phyloP scores from a whole-genome alignment of 2,797 vertebrate species.

The Loriculus beryllinus region DNA sequence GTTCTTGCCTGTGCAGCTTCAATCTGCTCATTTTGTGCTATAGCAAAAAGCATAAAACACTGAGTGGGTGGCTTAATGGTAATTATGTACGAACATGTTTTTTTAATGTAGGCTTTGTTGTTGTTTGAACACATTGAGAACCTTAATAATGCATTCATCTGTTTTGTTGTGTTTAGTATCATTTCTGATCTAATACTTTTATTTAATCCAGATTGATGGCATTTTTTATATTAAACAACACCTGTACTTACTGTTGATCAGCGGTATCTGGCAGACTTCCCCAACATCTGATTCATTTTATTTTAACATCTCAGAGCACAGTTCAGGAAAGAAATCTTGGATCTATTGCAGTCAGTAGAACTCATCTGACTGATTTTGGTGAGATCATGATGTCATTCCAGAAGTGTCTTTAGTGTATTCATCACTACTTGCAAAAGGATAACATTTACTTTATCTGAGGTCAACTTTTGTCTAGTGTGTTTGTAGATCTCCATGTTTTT shows the following conservation, averaged over 20 bases:
- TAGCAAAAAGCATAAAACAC: not conserved
- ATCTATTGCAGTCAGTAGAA: not conserved
- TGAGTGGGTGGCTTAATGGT: not conserved
- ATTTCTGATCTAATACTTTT: slow-evolving; percentile 1
- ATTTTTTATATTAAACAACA: not conserved
- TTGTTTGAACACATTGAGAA: not conserved
- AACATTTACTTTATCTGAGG: not conserved
- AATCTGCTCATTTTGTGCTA: not conserved
- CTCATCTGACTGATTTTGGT: not conserved
- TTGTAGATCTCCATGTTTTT: not conserved
- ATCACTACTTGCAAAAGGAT: not conserved
- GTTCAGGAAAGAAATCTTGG: not conserved
- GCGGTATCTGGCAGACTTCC: not conserved
- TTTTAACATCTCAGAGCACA: not conserved
- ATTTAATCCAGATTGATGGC: not conserved
- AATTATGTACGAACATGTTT: not conserved
- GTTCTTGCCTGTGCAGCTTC: not conserved
- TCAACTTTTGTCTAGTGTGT: not conserved
- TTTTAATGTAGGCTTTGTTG: not conserved
- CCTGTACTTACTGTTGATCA: not conserved
- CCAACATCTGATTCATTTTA: not conserved
- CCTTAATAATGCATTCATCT: not conserved
- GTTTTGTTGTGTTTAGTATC: not conserved
- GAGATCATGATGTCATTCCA: not conserved
- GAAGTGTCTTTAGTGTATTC: not conserved